Evolutionary conservation across 2,888 invertebrate species (phyloP).

Genomic region (Metacarcinus magister): DNA sequence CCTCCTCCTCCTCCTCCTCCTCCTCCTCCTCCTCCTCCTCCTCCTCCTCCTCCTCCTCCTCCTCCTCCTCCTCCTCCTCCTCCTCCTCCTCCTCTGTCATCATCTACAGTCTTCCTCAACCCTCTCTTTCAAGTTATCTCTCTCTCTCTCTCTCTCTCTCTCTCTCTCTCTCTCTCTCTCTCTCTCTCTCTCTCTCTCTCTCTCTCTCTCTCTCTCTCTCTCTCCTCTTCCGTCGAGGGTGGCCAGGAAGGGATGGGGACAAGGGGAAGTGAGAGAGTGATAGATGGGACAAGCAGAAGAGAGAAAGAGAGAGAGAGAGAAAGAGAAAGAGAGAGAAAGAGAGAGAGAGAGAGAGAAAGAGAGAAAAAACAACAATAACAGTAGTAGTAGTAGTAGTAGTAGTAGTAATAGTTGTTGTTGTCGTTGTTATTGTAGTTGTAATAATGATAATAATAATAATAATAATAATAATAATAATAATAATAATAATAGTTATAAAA

Average conservation of each 20-base stretch:
- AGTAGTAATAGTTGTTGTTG: too few relatives aligned
- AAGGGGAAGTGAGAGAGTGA: not conserved
- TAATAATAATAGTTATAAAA: slow-evolving; percentile 31
- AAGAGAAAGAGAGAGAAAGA: not conserved
- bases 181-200: slow-evolving; percentile 55
- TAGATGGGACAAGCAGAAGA: not conserved
- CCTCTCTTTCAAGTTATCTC: slow-evolving; percentile 29
- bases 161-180: slow-evolving; percentile 17
- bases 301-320: slow-evolving; percentile 42
- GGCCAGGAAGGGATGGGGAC: slow-evolving; percentile 35
- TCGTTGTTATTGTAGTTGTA: too few relatives aligned
- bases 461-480: not conserved
- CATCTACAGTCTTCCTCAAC: not conserved
- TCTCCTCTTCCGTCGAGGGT: not conserved
- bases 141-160: slow-evolving; percentile 49
- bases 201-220: slow-evolving; percentile 7
- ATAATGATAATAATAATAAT: slow-evolving; percentile 34
- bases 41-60: not conserved
- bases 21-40: slow-evolving; percentile 17
- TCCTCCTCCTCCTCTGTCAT: not conserved
- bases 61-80: not conserved
- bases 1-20: not conserved
- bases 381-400: not conserved
- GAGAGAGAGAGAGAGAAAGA: not conserved
- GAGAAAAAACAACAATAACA: not conserved